phyloP scores from a whole-genome alignment of 2,888 invertebrate genomes.

The Drosophila flavopinicola region DNA sequence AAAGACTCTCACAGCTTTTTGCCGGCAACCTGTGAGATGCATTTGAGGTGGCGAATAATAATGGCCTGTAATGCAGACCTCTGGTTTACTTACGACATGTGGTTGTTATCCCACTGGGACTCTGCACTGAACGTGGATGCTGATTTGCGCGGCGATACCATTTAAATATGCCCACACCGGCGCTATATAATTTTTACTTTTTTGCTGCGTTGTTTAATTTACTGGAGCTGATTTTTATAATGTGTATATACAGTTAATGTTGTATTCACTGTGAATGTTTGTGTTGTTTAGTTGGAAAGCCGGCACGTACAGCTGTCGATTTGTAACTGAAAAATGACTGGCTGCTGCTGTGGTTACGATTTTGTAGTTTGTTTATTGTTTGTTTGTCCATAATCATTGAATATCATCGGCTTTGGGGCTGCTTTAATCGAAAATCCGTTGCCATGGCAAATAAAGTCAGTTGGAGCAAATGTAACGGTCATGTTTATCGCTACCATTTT shows the following conservation, averaged over 20 bases:
- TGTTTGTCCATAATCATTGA: slow-evolving; percentile 34
- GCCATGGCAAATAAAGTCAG: slow-evolving; percentile 35
- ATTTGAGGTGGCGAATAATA: neutral
- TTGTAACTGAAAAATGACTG: slow-evolving; percentile 63
- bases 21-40: slow-evolving; percentile 69
- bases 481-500: slow-evolving; percentile 2
- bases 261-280: slow-evolving; percentile 15
- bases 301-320: slow-evolving; percentile 42
- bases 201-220: slow-evolving; percentile 14
- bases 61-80: neutral
- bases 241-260: slow-evolving; percentile 28
- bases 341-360: slow-evolving; percentile 73
- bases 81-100: slow-evolving; percentile 79
- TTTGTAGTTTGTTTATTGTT: slow-evolving; percentile 66
- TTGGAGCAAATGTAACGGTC: slow-evolving; percentile 31
- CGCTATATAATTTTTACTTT: slow-evolving; percentile 4
- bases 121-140: slow-evolving; percentile 82
- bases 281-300: slow-evolving; percentile 27
- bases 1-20: slow-evolving; percentile 85
- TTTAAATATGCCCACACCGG: slow-evolving; percentile 45
- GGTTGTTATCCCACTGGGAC: slow-evolving; percentile 52
- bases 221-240: slow-evolving; percentile 1
- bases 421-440: slow-evolving; percentile 33
- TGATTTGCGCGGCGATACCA: slow-evolving; percentile 78
- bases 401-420: slow-evolving; percentile 23